Conservation (phyloP, 1,140 invertebrate species). For the Cepaea nemoralis region DNA sequence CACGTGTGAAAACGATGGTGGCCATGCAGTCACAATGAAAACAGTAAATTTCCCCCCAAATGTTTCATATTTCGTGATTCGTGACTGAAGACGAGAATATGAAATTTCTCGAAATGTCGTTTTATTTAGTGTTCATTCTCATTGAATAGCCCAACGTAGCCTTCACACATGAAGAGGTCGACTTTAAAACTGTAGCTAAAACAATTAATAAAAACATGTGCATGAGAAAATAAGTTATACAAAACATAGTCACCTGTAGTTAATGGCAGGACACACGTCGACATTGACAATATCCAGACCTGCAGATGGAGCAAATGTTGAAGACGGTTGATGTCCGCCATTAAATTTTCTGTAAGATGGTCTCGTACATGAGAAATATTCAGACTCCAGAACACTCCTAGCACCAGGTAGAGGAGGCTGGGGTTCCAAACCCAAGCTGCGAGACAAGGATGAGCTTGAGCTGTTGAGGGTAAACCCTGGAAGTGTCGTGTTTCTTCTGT, state of each 20-base stretch:
- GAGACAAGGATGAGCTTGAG: not conserved
- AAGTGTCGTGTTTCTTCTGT: not conserved
- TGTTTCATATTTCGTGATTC: no score
- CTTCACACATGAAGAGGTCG: no score
- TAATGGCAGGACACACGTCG: constrained; percentile 6
- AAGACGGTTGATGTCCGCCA: not conserved
- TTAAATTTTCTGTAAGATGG: not conserved
- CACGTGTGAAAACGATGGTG: no score
- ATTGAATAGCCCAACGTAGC: no score
- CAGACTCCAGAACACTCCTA: constrained; percentile 11
- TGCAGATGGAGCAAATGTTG: not conserved
- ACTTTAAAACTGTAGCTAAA: no score
- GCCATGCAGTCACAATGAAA: no score
- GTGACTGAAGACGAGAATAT: no score
- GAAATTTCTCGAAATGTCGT: no score
- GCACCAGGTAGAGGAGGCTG: not conserved
- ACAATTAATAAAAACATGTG: no score
- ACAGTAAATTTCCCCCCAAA: no score
- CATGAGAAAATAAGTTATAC: not conserved
- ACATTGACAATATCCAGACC: not conserved
- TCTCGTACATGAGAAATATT: not conserved
- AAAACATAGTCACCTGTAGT: constrained; percentile 7
- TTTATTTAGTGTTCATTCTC: no score
- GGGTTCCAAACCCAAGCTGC: not conserved
- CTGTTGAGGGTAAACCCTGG: not conserved